These are phyloP conservation scores for Alexandromys fortis DNA, from an alignment of 2,113 vertebrate genomes.

Conservation along the genomic window DNA sequence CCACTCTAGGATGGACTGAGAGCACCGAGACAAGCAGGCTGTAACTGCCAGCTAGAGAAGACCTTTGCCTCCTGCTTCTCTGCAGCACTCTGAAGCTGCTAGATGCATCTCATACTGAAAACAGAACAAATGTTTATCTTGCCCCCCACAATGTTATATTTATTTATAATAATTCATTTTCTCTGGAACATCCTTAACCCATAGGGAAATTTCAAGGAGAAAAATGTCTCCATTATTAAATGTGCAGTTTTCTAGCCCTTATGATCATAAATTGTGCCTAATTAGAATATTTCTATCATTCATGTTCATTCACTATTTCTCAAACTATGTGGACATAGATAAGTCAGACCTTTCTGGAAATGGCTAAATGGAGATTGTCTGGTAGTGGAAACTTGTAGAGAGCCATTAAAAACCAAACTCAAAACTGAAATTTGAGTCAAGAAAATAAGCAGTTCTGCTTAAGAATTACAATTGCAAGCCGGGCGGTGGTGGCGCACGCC, in stretches of 20 bases:
- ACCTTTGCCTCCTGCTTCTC: neutral
- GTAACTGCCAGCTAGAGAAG: neutral
- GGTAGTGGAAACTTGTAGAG: conserved; percentile 6
- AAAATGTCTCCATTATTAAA: neutral
- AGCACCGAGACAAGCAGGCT: neutral
- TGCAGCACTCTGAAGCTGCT: neutral
- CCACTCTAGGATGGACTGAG: neutral
- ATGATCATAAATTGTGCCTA: neutral
- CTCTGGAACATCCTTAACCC: conserved; percentile 1
- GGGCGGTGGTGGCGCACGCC: too few species aligned
- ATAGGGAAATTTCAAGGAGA: neutral
- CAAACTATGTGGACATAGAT: conserved; percentile 35
- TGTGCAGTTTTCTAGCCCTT: neutral
- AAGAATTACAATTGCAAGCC: neutral
- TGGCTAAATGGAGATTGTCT: conserved; percentile 2
- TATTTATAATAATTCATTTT: neutral
- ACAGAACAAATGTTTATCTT: neutral
- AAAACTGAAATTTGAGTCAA: conserved; percentile 10
- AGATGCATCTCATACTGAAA: neutral
- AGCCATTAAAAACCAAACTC: conserved; percentile 27
- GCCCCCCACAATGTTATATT: neutral
- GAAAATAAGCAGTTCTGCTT: conserved; percentile 26
- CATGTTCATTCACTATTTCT: conserved; percentile 35
- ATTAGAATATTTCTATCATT: conserved; percentile 43
- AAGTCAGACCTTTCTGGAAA: conserved; percentile 39